phyloP scores from a whole-genome alignment of 2,797 vertebrate species.

The Enteromius argenteus region DNA sequence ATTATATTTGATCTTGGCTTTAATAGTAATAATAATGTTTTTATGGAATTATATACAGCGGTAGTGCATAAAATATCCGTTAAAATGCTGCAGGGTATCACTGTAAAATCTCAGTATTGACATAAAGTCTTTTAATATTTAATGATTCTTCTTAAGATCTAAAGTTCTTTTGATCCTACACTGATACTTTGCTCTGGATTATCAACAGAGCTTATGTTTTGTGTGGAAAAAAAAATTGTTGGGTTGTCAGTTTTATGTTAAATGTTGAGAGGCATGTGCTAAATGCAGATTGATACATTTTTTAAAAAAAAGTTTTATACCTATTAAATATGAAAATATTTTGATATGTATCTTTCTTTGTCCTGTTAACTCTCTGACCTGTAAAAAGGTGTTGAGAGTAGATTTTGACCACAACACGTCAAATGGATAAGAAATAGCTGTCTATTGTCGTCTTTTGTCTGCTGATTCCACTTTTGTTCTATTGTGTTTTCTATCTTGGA shows the following conservation, averaged over 20 bases:
- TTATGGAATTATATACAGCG: background rate
- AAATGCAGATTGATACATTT: background rate
- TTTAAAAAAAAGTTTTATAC: background rate
- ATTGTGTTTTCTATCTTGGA: constrained; percentile 51
- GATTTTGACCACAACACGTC: background rate
- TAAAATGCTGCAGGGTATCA: constrained; percentile 34
- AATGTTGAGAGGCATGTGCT: background rate
- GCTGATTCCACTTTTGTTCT: background rate
- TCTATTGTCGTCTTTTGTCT: background rate
- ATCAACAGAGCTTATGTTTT: constrained; percentile 3
- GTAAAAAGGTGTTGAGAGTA: background rate
- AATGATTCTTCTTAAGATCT: constrained; percentile 56
- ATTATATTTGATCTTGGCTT: background rate
- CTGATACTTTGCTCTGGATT: constrained; percentile 41
- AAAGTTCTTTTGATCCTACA: constrained; percentile 63
- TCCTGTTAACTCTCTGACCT: background rate
- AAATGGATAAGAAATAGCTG: background rate
- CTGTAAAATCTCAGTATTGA: constrained; percentile 61
- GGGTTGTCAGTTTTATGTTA: background rate
- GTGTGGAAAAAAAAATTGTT: background rate
- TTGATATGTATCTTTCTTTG: background rate
- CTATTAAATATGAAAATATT: background rate
- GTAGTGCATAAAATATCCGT: background rate
- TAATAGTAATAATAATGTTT: background rate
- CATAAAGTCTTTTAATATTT: constrained; percentile 67